Base-by-base conservation (phyloP, 2,797 vertebrate genomes). In the Sebastes glaucus region DNA sequence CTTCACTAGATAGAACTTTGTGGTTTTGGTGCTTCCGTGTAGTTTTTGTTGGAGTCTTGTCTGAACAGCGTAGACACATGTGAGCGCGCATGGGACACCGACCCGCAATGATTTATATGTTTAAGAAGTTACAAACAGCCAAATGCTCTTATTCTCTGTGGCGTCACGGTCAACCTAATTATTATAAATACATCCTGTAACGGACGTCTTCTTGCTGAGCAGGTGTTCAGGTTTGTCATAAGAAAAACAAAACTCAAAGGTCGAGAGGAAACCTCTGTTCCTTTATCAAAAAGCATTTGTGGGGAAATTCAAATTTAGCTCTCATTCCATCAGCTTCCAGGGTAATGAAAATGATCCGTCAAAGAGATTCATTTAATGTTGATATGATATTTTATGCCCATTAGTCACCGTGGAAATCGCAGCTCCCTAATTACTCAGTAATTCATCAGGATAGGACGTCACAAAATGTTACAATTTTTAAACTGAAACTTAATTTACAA, bases 311-410 rank as follows among this genome's bases (percentile, higher is more conserved):
- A 9, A 23, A 55, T 67, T 38, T 77, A 63, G 35, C 52, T 78
- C 66, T 8, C 0, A 23, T 77, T 78, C 60, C 73, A 60, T 71
- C 71, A 57, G 30, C 67, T 77, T 73, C 23, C 71, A 66, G 22
- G 13, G 46, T 18, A 64, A 61, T 46, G 74, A 81, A 71, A 80
- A 68, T 22, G 7, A 84, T 74, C 67, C 65, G 68, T 82, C 85
- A 89, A 18, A 74, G 53, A 90, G 80, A 89, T 88, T 69, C 11
- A 77, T 85, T 85, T 72, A 11, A 79, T 78, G 80, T 77, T 87
- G 81, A 81, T 77, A 68, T 73, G 59, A 27, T 82, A 80, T 88
- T 89, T 71, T 42, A 85, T 83, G 73, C 78, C 52, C 70, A 64
- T 88, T 83, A 83, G 76, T 71, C 80, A 72, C 67, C 42, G 55